Evolutionary conservation across 2,113 vertebrate species (phyloP), one percentile per base, ranked within the genome.

Genomic region (Nematolebias whitei): DNA sequence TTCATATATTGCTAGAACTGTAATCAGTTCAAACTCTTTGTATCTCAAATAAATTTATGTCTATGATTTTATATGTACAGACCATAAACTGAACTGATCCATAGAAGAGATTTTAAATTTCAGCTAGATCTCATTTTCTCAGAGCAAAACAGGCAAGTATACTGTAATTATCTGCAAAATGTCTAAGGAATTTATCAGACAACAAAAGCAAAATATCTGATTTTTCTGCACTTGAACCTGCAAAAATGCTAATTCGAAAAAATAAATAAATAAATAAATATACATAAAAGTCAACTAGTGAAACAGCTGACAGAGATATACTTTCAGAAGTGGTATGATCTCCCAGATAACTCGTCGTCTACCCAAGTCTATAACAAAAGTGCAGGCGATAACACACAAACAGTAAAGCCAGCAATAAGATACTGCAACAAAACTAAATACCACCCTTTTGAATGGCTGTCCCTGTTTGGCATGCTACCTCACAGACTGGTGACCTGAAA

Each of bases 371-470:
- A 59, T 71, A 48, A 65, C 32, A 55, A 43, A 54, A 39, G 4
- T 63, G 66, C 52, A 63, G 64, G 68, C 65, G 38, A 74, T 78
- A 60, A 82, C 75, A 80, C 63, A 74, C 69, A 76, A 75, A 72
- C 75, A 84, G 66, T 20, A 53, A 68, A 79, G 58, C 48, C 26
- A 29, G 26, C 26, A 29, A 29, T 29, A 29, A 29, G 3, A 29
- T 29, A 29, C 26, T 29, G 26, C 3, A 29, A 29, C 26, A n/a
- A 35, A 35, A 35, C 72, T 51, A 75, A 76, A 65, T 45, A 26
- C 53, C 40, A 29, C 81, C 72, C 63, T 71, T 69, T 68, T 48
- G 55, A 63, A 80, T 56, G 66, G 63, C 41, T 63, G 57, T 76
- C 74, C 80, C 60, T 15, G 59, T 75, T 47, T 73, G 83, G 70